Evolutionary conservation across 2,113 vertebrate species (phyloP).

Genomic region (Podiceps cristatus): DNA sequence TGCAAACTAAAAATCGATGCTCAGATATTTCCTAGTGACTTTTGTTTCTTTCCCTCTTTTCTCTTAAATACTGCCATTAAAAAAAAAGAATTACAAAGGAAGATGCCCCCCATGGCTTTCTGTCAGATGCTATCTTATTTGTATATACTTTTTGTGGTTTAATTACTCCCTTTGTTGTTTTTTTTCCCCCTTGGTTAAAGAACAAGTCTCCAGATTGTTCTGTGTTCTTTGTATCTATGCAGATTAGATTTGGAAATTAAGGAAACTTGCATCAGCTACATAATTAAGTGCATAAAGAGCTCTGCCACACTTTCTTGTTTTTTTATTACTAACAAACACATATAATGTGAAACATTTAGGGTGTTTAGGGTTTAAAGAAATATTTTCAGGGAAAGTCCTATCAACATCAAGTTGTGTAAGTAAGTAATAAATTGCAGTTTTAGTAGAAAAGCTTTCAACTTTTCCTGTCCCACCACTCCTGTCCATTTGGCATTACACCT

Average conservation of each 20-base stretch:
- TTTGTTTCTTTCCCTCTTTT: slow-evolving; percentile 23
- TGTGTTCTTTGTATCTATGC: slow-evolving; percentile 70
- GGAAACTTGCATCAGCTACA: slow-evolving; percentile 51
- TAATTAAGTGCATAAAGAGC: slow-evolving; percentile 62
- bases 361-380: not conserved
- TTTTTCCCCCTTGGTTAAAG: slow-evolving; percentile 16
- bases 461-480: not conserved
- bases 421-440: not conserved
- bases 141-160: slow-evolving; percentile 71
- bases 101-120: slow-evolving; percentile 66
- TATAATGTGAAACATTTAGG: not conserved
- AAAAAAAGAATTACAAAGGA: slow-evolving; percentile 42
- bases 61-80: slow-evolving; percentile 48
- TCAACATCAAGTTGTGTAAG: not conserved
- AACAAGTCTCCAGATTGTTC: slow-evolving; percentile 63
- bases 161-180: slow-evolving; percentile 73
- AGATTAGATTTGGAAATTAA: slow-evolving; percentile 65
- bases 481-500: not conserved
- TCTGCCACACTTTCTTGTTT: not conserved
- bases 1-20: not conserved
- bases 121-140: slow-evolving; percentile 78
- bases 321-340: not conserved
- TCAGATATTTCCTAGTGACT: slow-evolving; percentile 14
- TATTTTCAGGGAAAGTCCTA: not conserved
- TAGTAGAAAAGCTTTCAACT: not conserved